Conservation (phyloP, 2,888 invertebrate genomes). For the Dasysyrphus tricinctus region DNA sequence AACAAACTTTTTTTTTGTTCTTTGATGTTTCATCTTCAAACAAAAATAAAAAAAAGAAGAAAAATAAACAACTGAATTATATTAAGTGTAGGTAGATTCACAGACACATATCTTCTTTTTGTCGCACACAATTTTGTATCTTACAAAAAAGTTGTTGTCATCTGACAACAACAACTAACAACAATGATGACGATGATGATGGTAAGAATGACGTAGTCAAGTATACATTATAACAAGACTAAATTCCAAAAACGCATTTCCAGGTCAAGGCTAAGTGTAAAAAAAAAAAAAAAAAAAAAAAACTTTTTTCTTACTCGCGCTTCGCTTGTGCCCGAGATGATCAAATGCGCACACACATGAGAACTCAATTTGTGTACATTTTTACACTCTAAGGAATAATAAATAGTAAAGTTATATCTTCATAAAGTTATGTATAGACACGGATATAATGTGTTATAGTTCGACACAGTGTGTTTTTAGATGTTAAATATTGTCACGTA, state of each 20-base stretch:
- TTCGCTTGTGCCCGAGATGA: constrained; percentile 56
- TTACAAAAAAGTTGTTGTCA: constrained; percentile 45
- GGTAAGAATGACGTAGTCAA: constrained; percentile 70
- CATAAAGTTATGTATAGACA: constrained; percentile 6
- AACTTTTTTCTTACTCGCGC: constrained; percentile 64
- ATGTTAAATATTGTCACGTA: constrained; percentile 54
- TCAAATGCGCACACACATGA: constrained; percentile 45
- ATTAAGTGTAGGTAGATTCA: not conserved
- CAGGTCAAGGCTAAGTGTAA: constrained; percentile 82
- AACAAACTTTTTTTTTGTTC: constrained; percentile 11
- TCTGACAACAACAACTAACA: constrained; percentile 39
- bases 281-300: constrained; percentile 47
- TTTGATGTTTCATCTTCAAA: not conserved
- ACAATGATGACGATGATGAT: constrained; percentile 39
- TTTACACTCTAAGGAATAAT: constrained; percentile 48
- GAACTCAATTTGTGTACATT: constrained; percentile 32
- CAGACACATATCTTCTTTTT: constrained; percentile 6
- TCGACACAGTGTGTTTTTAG: constrained; percentile 21
- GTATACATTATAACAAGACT: constrained; percentile 48
- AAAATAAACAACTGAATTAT: not conserved
- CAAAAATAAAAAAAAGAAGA: not conserved
- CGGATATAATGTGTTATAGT: not conserved
- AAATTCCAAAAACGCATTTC: constrained; percentile 79
- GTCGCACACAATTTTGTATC: constrained; percentile 15
- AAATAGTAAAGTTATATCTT: constrained; percentile 24